Conservation (phyloP, 2,888 invertebrate species). For the Eucriotettix oculatus region DNA sequence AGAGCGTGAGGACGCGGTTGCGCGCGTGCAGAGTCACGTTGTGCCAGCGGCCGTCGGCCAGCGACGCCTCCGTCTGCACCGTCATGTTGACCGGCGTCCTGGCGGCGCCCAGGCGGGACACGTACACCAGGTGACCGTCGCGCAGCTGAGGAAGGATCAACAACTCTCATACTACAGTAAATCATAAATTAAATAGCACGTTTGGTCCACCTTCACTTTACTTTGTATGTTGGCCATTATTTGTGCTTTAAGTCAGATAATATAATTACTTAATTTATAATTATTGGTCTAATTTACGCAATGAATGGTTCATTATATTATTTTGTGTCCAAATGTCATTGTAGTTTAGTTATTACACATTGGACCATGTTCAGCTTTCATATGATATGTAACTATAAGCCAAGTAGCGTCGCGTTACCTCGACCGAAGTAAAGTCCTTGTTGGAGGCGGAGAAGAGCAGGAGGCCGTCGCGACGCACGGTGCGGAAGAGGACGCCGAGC, state of each 20-base stretch:
- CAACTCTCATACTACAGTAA: not conserved
- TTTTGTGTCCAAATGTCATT: no score
- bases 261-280: no score
- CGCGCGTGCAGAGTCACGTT: slow-evolving; percentile 61
- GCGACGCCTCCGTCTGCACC: slow-evolving; percentile 11
- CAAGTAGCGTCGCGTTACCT: no score
- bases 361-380: no score
- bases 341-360: no score
- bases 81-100: slow-evolving; percentile 65
- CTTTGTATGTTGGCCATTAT: no score
- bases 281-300: no score
- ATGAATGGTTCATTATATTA: no score
- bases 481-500: slow-evolving; percentile 65
- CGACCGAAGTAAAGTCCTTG: slow-evolving; percentile 70
- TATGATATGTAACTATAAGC: no score
- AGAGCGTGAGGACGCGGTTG: slow-evolving; percentile 50
- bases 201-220: not conserved
- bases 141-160: slow-evolving; percentile 38
- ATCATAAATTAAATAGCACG: no score
- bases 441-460: slow-evolving; percentile 77
- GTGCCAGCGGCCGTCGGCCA: slow-evolving; percentile 80
- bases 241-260: no score
- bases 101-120: slow-evolving; percentile 51
- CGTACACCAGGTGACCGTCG: slow-evolving; percentile 61
- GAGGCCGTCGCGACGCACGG: slow-evolving; percentile 58